These are phyloP conservation scores for Chymomyza amoena DNA, from an alignment of 2,888 invertebrate species.

Conservation along the genomic window DNA sequence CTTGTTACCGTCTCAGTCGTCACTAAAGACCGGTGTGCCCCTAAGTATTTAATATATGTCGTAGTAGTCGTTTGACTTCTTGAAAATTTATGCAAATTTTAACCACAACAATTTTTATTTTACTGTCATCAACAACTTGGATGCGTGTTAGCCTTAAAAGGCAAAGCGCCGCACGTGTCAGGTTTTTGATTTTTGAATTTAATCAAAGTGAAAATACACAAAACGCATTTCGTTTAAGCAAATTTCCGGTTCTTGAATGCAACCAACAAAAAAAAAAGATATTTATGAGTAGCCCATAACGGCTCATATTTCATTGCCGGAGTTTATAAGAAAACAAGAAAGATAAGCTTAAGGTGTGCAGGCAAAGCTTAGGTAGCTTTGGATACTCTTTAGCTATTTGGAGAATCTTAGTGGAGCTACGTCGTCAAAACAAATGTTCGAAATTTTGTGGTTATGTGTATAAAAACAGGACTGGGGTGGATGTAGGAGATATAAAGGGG, in stretches of 20 bases:
- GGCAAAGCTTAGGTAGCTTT: neutral
- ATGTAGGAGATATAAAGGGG: no score
- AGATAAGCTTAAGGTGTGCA: neutral
- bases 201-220: constrained; percentile 69
- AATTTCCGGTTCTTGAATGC: constrained; percentile 61
- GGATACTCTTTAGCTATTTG: neutral
- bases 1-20: neutral
- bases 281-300: constrained; percentile 28
- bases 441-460: no score
- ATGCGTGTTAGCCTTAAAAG: constrained; percentile 47
- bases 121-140: constrained; percentile 18
- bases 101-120: constrained; percentile 26
- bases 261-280: constrained; percentile 26
- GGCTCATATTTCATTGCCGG: constrained; percentile 47
- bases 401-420: no score
- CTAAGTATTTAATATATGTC: neutral
- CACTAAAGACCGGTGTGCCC: neutral
- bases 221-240: constrained; percentile 22
- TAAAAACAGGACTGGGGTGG: no score
- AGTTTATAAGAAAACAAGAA: neutral
- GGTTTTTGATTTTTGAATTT: constrained; percentile 57
- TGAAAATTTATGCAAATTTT: constrained; percentile 59
- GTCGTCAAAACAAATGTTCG: no score
- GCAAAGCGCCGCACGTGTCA: constrained; percentile 58
- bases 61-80: constrained; percentile 26